phyloP scores from a whole-genome alignment of 2,888 invertebrate species.

The Formica aserva region DNA sequence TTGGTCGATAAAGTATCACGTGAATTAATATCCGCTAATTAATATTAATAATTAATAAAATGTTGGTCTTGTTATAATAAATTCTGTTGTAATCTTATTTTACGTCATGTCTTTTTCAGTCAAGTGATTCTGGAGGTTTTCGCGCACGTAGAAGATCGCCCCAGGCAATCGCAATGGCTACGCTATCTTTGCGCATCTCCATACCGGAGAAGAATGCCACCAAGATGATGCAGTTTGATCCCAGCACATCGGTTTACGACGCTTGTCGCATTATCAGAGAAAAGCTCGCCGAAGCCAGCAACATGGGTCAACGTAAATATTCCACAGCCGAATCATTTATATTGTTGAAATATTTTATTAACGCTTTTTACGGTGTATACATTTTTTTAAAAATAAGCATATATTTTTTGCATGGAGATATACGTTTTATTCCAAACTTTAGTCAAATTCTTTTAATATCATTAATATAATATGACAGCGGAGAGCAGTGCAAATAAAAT shows the following conservation, averaged over 20 bases:
- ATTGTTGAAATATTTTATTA: neutral
- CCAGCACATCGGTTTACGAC: constrained; percentile 97
- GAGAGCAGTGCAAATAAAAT: neutral
- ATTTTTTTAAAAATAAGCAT: neutral
- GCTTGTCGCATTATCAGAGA: constrained; percentile 98
- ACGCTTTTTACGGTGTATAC: neutral
- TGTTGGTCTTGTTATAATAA: neutral
- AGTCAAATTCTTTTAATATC: neutral
- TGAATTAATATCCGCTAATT: constrained; percentile 17
- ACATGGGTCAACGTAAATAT: constrained; percentile 94
- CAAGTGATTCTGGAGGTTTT: constrained; percentile 82
- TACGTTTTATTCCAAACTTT: neutral
- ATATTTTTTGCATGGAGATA: neutral
- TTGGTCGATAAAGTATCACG: neutral
- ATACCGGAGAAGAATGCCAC: constrained; percentile 95
- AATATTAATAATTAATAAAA: too few relatives aligned
- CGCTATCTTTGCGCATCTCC: constrained; percentile 94
- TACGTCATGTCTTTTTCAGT: constrained; percentile 74
- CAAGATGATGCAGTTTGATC: constrained; percentile 99
- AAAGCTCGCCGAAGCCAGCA: constrained; percentile 95
- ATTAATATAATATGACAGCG: neutral
- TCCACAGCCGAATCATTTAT: neutral
- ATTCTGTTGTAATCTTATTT: neutral
- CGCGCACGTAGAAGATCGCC: constrained; percentile 78
- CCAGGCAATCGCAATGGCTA: constrained; percentile 87